A percentile compares a stretch with the other conserved stretches of the same genome.
phyloP scores from a whole-genome alignment of 2,888 invertebrate genomes.

The Lottia scabra region DNA sequence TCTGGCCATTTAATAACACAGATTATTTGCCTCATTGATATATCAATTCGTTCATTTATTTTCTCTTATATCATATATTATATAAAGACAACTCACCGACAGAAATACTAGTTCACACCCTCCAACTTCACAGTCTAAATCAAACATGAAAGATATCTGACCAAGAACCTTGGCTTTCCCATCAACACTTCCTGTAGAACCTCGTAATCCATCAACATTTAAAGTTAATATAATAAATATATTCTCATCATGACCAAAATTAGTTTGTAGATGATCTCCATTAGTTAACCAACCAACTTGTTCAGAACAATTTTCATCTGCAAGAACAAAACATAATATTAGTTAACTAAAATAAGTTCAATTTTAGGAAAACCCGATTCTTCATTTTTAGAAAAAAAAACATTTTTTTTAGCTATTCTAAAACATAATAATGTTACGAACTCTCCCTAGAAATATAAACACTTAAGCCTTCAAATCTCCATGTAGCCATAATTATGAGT shows the following conservation, averaged over 20 bases:
- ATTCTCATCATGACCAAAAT: conserved; percentile 70
- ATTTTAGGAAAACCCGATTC: too few species aligned
- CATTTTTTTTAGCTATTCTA: too few species aligned
- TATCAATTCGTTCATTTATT: too few species aligned
- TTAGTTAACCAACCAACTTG: conserved; percentile 72
- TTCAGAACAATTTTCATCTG: conserved; percentile 63
- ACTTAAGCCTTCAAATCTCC: too few species aligned
- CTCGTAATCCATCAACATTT: conserved; percentile 71
- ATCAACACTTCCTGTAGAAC: conserved; percentile 64
- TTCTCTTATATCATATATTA: background rate
- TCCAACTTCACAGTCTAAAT: conserved; percentile 69
- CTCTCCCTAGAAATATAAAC: too few species aligned
- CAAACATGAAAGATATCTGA: conserved; percentile 72
- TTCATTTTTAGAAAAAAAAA: too few species aligned
- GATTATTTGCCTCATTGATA: too few species aligned
- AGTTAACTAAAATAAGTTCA: too few species aligned
- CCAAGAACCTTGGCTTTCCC: conserved; percentile 69
- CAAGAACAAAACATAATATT: background rate
- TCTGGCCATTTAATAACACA: too few species aligned
- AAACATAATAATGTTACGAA: too few species aligned
- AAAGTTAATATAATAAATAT: conserved; percentile 72
- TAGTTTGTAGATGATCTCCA: conserved; percentile 71
- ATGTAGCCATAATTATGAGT: too few species aligned
- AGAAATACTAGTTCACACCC: conserved; percentile 73
- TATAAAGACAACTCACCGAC: conserved; percentile 66